Conservation (phyloP, 2,113 vertebrate species). For the Leiothrix lutea region DNA sequence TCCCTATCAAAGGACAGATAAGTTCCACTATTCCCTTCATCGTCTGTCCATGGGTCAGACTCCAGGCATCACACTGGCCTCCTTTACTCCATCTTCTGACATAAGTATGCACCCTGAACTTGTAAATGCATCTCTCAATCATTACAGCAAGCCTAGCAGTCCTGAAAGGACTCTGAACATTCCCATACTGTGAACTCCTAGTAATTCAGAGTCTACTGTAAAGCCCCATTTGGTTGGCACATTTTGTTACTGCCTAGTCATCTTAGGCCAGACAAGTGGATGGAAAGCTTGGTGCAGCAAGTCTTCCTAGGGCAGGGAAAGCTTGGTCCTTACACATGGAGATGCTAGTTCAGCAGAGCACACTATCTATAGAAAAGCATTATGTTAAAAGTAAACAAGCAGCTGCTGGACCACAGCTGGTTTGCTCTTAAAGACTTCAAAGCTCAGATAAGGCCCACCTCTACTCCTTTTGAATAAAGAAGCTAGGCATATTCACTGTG, state of each 20-base stretch:
- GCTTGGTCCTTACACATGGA: not conserved
- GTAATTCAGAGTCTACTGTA: not conserved
- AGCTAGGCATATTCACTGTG: not conserved
- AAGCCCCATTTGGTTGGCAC: not conserved
- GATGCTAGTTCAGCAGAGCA: not conserved
- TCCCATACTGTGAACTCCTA: not conserved
- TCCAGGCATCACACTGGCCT: not conserved
- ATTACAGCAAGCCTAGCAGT: not conserved
- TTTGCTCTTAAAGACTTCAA: not conserved
- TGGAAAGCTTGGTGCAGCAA: not conserved
- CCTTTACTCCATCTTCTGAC: not conserved
- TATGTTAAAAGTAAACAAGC: not conserved
- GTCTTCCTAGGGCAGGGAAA: not conserved
- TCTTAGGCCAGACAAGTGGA: not conserved
- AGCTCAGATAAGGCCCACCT: not conserved
- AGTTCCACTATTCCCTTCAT: not conserved
- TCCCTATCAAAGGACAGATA: not conserved
- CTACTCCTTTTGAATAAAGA: not conserved
- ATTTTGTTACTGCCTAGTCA: not conserved
- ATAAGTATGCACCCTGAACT: not conserved
- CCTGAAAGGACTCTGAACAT: not conserved
- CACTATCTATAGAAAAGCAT: not conserved
- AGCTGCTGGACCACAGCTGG: not conserved
- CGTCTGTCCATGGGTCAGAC: not conserved
- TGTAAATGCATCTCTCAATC: not conserved